Percentiles rank a stretch among this genome's conserved stretches.
These are phyloP conservation scores for Montipora capricornis DNA, from an alignment of 64 coral and sea anemone species.

Conservation along the genomic window DNA sequence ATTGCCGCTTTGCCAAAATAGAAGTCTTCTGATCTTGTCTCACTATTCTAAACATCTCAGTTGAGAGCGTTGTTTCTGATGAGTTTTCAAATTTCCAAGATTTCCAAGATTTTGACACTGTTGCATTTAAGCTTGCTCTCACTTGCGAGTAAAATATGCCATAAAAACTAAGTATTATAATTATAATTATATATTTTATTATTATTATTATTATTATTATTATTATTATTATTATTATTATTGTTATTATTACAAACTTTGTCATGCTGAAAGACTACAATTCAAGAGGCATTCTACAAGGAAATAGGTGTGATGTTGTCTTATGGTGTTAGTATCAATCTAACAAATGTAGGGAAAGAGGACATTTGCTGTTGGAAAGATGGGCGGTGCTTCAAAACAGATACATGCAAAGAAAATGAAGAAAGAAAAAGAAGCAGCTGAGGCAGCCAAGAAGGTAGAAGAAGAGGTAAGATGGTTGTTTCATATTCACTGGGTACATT, in stretches of 20 bases:
- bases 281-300: slow-evolving; percentile 17
- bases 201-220: no score
- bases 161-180: neutral
- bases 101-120: no score
- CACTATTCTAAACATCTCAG: neutral
- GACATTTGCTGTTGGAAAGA: slow-evolving; percentile 54
- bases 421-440: slow-evolving; percentile 41
- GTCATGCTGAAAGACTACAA: neutral
- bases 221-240: no score
- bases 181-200: no score
- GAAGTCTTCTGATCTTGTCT: no score
- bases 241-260: neutral
- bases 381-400: slow-evolving; percentile 31
- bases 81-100: neutral
- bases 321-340: slow-evolving; percentile 60
- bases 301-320: slow-evolving; percentile 23
- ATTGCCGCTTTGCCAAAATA: no score
- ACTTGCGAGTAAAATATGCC: neutral
- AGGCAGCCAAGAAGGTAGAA: slow-evolving; percentile 30
- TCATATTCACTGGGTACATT: neutral
- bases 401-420: slow-evolving; percentile 50
- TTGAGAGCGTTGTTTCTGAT: neutral
- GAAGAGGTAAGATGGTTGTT: neutral
- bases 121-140: neutral
- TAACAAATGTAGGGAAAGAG: slow-evolving; percentile 59